Conservation (phyloP, 1,140 invertebrate genomes). For the Drosophila ficusphila region DNA sequence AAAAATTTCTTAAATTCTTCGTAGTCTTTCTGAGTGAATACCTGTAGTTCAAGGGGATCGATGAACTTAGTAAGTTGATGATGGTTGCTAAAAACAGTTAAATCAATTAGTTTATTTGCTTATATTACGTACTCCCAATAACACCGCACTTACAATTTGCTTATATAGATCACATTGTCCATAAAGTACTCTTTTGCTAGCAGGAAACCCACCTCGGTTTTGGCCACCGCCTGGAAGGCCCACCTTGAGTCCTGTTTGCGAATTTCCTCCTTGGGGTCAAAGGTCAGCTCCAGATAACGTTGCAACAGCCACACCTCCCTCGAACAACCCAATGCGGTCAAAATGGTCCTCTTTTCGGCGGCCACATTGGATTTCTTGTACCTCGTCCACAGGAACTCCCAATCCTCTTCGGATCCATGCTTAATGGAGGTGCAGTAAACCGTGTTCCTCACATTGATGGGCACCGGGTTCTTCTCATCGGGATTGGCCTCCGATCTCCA, state of each 20-base stretch:
- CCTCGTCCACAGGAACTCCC: constrained; percentile 91
- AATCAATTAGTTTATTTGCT: too few relatives aligned
- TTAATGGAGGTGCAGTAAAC: constrained; percentile 92
- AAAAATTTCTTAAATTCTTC: constrained; percentile 84
- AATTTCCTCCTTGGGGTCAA: constrained; percentile 87
- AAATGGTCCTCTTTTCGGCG: constrained; percentile 87
- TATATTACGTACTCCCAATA: background rate
- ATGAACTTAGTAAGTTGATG: constrained; percentile 83
- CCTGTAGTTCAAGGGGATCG: too few relatives aligned
- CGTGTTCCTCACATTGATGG: constrained; percentile 89
- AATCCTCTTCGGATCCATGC: constrained; percentile 90
- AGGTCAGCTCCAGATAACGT: constrained; percentile 88
- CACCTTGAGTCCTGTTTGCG: constrained; percentile 88
- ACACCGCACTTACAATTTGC: constrained; percentile 86
- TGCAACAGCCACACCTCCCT: constrained; percentile 90
- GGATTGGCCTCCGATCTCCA: constrained; percentile 86
- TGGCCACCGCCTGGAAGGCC: constrained; percentile 87
- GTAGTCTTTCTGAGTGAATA: constrained; percentile 84
- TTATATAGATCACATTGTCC: constrained; percentile 86
- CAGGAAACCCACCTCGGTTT: constrained; percentile 86
- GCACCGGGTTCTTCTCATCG: constrained; percentile 87
- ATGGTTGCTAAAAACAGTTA: too few relatives aligned
- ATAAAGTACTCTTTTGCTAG: constrained; percentile 88
- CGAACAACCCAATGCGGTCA: constrained; percentile 89
- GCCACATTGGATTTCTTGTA: constrained; percentile 90